Base-by-base conservation (phyloP, 2,888 invertebrate genomes). In the Brachyptera putata region DNA sequence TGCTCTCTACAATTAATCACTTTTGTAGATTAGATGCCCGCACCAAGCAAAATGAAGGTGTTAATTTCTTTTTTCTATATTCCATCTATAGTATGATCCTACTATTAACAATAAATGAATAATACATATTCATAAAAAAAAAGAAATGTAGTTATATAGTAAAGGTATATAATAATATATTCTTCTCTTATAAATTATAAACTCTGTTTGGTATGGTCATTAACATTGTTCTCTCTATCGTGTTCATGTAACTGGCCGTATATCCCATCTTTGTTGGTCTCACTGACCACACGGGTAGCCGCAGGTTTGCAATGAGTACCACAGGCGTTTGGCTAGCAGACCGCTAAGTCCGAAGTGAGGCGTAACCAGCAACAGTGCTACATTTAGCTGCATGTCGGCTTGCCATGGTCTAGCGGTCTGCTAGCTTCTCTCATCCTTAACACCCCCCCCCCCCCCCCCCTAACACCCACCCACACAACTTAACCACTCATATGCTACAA, bases 161-260 rank as follows among this genome's bases (percentile, higher is more conserved):
- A 7, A 30, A 5, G 5, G 30, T 30, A 30, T 11, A 18, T 36
- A 53, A 36, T 53, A 36, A 36, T 34, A 36, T 22, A 53, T 21
- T 53, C 53, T 53, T 53, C 34, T 21, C 36, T 53, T 53, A 34
- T 53, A 53, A 53, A 53, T 53, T 53, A 53, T 34, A 53, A 53
- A 53, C 34, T 53, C 53, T 50, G 26, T 36, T 34, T 34, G 36
- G 53, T 36, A 22, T 36, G 36, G 53, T 53, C 53, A 53, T 53
- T 53, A 53, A 36, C 53, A 34, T 34, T 18, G 4, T 50, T 34
- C 53, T 53, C 53, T 53, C 18, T 22, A 14, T 53, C 36, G 16
- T 34, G 18, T 34, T 21, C 36, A n/a, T 18, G 24, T 21, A 48
- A 41, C 41, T 16, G 21, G 41, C 18, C 41, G 21, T 48, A 14